These are phyloP conservation scores for Eulithis prunata DNA, from an alignment of 2,888 invertebrate species.

Conservation along the genomic window DNA sequence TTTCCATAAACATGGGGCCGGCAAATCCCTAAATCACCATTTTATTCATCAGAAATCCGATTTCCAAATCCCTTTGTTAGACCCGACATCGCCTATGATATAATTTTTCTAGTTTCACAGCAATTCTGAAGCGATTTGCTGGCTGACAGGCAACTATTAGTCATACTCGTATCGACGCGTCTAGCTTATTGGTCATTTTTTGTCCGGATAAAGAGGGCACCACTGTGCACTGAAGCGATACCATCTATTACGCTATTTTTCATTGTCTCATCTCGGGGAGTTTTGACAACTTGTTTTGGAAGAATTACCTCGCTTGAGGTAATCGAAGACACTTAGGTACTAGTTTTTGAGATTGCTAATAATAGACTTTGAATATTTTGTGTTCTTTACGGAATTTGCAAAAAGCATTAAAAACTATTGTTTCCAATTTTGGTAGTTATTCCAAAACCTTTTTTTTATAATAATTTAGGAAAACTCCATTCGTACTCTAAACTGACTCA, in stretches of 20 bases:
- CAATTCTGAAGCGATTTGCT: constrained; percentile 79
- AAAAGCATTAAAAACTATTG: too few relatives aligned
- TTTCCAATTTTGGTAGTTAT: too few relatives aligned
- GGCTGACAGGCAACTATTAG: constrained; percentile 73
- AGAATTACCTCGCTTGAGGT: too few relatives aligned
- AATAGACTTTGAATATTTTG: too few relatives aligned
- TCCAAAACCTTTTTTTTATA: too few relatives aligned
- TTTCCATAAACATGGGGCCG: constrained; percentile 55
- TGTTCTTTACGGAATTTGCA: too few relatives aligned
- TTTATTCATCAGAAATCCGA: constrained; percentile 75
- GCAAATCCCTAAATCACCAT: constrained; percentile 60
- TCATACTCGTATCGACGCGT: constrained; percentile 76
- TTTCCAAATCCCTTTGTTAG: constrained; percentile 48
- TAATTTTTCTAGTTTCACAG: constrained; percentile 79
- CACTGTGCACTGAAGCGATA: constrained; percentile 61
- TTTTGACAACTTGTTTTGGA: constrained; percentile 7
- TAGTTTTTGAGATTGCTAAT: too few relatives aligned
- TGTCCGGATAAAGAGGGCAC: constrained; percentile 61
- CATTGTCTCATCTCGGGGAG: constrained; percentile 26
- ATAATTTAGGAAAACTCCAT: too few relatives aligned
- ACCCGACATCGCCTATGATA: constrained; percentile 71
- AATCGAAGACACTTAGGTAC: too few relatives aligned
- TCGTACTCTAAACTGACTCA: too few relatives aligned
- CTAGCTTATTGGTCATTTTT: constrained; percentile 77
- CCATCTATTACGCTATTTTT: constrained; percentile 50